Evolutionary conservation across 1,140 invertebrate genomes (phyloP), one percentile per base, ranked within the genome.

Genomic region (Oedothorax gibbosus): DNA sequence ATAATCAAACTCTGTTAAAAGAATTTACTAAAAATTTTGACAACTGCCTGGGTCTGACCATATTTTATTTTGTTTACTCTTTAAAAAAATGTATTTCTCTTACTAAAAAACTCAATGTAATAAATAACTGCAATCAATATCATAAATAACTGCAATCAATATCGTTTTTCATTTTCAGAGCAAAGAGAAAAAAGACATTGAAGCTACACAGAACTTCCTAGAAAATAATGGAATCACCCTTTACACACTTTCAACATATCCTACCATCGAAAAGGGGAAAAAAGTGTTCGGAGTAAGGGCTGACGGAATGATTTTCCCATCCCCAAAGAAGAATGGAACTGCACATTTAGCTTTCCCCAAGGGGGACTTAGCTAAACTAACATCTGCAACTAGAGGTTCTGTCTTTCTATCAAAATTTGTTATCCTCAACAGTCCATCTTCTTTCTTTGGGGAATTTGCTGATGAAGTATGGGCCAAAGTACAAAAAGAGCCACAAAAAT

Each of bases 211-310:
- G 15, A 18, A 65, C 0, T 6, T n/a, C 12, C 56, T 85, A 53
- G 62, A 85, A 6, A 65, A 69, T n/a, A 79, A 85, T 50, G 75
- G 75, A n/a, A 73, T 85, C 57, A 73, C 84, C n/a, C 15, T 85
- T 3, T 85, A 85, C 51, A 73, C 76, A 8, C 20, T 85, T 56
- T 71, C 84, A 49, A 62, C 49, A 20, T 85, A 79, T 57, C 56
- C 76, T 18, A 53, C 77, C 1, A 65, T 85, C 20, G 75, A 71
- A n/a, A 85, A 85, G 20, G 73, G 65, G 0, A 72, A 65, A 20
- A 85, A 85, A 75, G 84, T 85, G 6, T 85, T 73, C 57, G 84
- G 84, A 12, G 21, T 85, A 14, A 21, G 76, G 65, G 84, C 68
- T 20, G 84, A 85, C 66, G 84, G 84, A 21, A 68, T 73, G 12